Percentiles rank a stretch among this genome's conserved stretches.
These are phyloP conservation scores for Podocnemis expansa DNA, from an alignment of 2,113 vertebrate species.

Conservation along the genomic window DNA sequence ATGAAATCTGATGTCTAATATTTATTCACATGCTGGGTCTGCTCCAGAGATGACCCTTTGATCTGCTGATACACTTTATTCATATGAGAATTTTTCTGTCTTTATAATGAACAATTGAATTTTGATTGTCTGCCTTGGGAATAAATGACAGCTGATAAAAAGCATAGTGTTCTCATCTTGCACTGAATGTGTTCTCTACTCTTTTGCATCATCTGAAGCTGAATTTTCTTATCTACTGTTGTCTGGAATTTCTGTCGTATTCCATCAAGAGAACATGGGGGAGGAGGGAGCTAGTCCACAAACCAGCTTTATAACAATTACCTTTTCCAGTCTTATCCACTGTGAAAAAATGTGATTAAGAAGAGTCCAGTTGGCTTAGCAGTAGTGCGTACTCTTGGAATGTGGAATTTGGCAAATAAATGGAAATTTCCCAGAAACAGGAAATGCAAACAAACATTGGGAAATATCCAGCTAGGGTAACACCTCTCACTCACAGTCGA, in stretches of 20 bases:
- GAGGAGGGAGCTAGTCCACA: not conserved
- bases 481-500: not conserved
- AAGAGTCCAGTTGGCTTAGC: not conserved
- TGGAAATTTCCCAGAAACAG: not conserved
- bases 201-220: slow-evolving; percentile 14
- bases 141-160: slow-evolving; percentile 53
- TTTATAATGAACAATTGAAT: slow-evolving; percentile 64
- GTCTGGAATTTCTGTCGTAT: slow-evolving; percentile 27
- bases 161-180: slow-evolving; percentile 32
- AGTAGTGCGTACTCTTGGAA: not conserved
- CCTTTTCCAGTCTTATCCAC: not conserved
- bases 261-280: not conserved
- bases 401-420: not conserved
- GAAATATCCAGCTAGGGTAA: not conserved
- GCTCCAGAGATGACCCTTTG: slow-evolving; percentile 25
- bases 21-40: slow-evolving; percentile 39
- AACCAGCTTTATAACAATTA: not conserved
- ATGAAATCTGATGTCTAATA: not conserved
- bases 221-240: not conserved
- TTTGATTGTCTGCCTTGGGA: slow-evolving; percentile 63
- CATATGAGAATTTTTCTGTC: slow-evolving; percentile 31
- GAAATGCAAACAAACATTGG: not conserved
- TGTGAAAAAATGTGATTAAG: not conserved
- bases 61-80: slow-evolving; percentile 46
- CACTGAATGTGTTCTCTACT: not conserved